Base-by-base conservation (phyloP, 2,113 vertebrate genomes). In the Nycticorax nycticorax region DNA sequence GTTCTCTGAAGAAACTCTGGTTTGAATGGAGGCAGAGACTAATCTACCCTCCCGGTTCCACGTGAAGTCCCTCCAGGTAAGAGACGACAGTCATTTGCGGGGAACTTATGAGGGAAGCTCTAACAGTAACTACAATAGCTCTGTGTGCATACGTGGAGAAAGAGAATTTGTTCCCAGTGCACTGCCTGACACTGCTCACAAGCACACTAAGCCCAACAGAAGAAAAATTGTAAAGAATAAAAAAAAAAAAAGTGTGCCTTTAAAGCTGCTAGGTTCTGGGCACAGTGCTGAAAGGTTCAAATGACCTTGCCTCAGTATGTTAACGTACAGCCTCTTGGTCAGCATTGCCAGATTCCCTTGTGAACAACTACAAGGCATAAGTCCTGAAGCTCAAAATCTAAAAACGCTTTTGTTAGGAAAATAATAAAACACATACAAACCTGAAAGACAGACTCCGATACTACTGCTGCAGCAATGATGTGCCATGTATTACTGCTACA, bases 41-140 rank as follows among this genome's bases (percentile, higher is more conserved):
- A 57, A 93, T 74, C 71, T 69, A 27, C 35, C 66, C 64, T 78
- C 50, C 22, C 0, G 2, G 14, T 89, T 57, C 75, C 73, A 86
- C 2, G 0, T 7, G 30, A 48, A 48, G 63, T 72, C 64, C 74
- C 74, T 14, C n/a, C 78, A 84, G 63, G 86, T 57, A 74, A 50
- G 64, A 71, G 77, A 60, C 1, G 23, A 47, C 23, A 89, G 88
- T 92, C 82, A 37, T 73, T 86, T 87, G 45, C 20, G 45, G 56
- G 52, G 48, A 81, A 64, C 82, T 93, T 66, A 60, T 4, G 55
- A 94, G 39, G 69, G 78, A 95, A 90, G 82, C 66, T 92, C 66
- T 72, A 41, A 69, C 59, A 76, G 85, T 33, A 64, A 90, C 85
- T 81, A 92, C 92, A 88, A 95, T 60, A 90, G 68, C 82, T 92